Evolutionary conservation across 2,113 vertebrate genomes (phyloP), one percentile per base, ranked within the genome.

Genomic region (Grus americana): DNA sequence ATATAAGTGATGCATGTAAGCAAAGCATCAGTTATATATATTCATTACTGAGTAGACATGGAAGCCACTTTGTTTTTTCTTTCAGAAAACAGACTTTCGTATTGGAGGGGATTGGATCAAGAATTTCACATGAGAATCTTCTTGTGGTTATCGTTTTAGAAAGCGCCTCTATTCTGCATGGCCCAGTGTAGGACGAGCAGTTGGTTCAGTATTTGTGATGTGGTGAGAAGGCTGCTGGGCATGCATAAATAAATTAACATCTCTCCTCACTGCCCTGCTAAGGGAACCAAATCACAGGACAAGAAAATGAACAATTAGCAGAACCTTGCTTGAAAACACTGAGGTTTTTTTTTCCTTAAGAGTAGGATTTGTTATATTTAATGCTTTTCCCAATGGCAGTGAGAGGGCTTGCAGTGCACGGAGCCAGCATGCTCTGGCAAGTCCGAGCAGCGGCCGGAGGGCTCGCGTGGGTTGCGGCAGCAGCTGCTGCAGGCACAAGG

Each of bases 131-230:
- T 20, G 15, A 79, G 23, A 72, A 58, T 38, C 58, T 75, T 62
- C 18, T 26, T 63, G 21, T 47, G n/a, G 87, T 94, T 91, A 62
- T 54, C 0, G 1, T 62, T 90, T 90, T 78, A 92, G 55, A 76
- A 87, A 79, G 54, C 75, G 98, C 97, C 97, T 98, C 96, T 68
- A 98, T 86, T 98, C 97, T 68, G 97, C 95, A 89, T 95, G 97
- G 84, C 96, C 94, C 32, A 97, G 62, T 13, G 88, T 88, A 95
- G 94, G 93, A 32, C 93, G 66, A 90, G 63, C 26, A 50, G 55
- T 67, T 82, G 90, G 91, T 65, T 98, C 97, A 34, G 84, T 47
- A 50, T 92, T 92, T 66, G 74, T 79, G 46, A 63, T 49, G 40
- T 97, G 96, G 89, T 95, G 97, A 96, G 98, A 76, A 96, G 98